Evolutionary conservation across 2,888 invertebrate species (phyloP), one percentile per base, ranked within the genome.

Genomic region (Caprella mutica): DNA sequence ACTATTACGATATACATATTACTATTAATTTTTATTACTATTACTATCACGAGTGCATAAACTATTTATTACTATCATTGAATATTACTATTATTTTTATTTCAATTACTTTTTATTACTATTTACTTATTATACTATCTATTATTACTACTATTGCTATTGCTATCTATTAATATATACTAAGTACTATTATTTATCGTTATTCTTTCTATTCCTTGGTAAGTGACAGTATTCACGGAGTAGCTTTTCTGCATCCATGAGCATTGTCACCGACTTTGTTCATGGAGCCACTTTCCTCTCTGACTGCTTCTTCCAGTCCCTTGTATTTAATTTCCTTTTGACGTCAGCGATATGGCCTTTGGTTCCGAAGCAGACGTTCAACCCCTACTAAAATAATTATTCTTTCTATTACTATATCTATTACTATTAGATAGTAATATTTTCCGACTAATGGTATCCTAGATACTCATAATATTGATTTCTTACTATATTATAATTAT

Each of bases 361-460:
- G n/a, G n/a, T n/a, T n/a, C n/a, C n/a, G n/a, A n/a, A n/a, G n/a
- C n/a, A n/a, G n/a, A n/a, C n/a, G n/a, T n/a, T n/a, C n/a, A n/a
- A n/a, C n/a, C n/a, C n/a, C n/a, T n/a, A n/a, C n/a, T n/a, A 46
- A 35, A 55, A 35, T 35, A 35, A 35, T 55, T 35, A 35, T 35
- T 55, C 44, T 55, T 46, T 55, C 44, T 55, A 46, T 46, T 35
- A 35, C 30, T 38, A 46, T 44, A 55, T 33, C 21, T 44, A 29
- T 29, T 30, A 6, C n/a, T 44, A 29, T 44, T 21, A n/a, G n/a
- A n/a, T n/a, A n/a, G n/a, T n/a, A n/a, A n/a, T n/a, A n/a, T n/a
- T n/a, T n/a, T n/a, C n/a, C n/a, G n/a, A n/a, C n/a, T n/a, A n/a
- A n/a, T n/a, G n/a, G n/a, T n/a, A n/a, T n/a, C n/a, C n/a, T n/a